Evolutionary conservation across 2,888 invertebrate genomes (phyloP).

Genomic region (Tachystola acroxantha): DNA sequence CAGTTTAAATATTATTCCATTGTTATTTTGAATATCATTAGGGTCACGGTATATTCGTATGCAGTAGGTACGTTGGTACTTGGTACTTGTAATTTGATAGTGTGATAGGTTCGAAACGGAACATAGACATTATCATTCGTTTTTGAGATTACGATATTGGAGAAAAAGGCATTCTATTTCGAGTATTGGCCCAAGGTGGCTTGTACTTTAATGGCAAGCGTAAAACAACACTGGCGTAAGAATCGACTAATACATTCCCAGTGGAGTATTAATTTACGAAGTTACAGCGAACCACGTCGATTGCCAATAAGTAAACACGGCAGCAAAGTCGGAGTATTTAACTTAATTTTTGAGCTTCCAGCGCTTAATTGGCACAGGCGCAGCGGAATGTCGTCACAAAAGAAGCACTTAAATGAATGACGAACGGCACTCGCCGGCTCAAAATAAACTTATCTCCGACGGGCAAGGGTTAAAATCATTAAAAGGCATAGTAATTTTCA

Average conservation of each 20-base stretch:
- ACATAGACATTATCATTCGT: too few relatives aligned
- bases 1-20: too few relatives aligned
- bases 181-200: too few relatives aligned
- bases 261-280: conserved; percentile 5
- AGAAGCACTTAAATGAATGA: conserved; percentile 74
- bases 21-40: too few relatives aligned
- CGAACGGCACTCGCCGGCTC: conserved; percentile 65
- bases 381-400: conserved; percentile 71
- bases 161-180: too few relatives aligned
- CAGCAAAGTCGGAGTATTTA: conserved; percentile 66
- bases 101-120: too few relatives aligned
- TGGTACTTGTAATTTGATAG: too few relatives aligned
- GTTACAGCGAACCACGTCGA: conserved; percentile 50
- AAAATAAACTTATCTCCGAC: conserved; percentile 75
- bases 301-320: conserved; percentile 70
- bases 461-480: conserved; percentile 75
- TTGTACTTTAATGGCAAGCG: too few relatives aligned
- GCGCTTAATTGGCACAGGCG: conserved; percentile 68
- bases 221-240: conserved; percentile 18
- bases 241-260: conserved; percentile 15
- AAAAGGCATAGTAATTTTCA: conserved; percentile 59
- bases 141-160: too few relatives aligned
- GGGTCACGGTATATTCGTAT: too few relatives aligned
- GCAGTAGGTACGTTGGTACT: too few relatives aligned
- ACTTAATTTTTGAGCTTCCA: conserved; percentile 77